Conservation (phyloP, 2,888 invertebrate species). For the Coleophora deauratella region DNA sequence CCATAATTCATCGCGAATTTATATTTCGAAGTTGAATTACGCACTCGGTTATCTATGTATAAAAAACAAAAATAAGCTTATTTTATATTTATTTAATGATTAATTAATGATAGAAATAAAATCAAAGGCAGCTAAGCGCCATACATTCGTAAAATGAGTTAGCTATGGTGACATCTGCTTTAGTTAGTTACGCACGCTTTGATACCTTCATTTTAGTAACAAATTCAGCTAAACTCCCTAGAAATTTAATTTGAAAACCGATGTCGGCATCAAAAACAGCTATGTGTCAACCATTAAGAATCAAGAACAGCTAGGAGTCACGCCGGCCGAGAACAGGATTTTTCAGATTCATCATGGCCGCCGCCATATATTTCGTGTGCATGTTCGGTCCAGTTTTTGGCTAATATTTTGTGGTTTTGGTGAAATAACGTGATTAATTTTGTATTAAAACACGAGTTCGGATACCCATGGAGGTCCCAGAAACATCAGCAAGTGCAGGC, state of each 20-base stretch:
- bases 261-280: slow-evolving; percentile 6
- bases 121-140: too few species aligned
- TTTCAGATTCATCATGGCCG: slow-evolving; percentile 7
- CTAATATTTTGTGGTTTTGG: slow-evolving; percentile 4
- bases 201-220: slow-evolving; percentile 3
- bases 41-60: too few species aligned
- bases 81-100: too few species aligned
- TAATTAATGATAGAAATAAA: too few species aligned
- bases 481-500: slow-evolving; percentile 12
- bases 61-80: too few species aligned
- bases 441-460: slow-evolving; percentile 3
- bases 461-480: slow-evolving; percentile 10
- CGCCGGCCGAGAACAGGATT: slow-evolving; percentile 9
- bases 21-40: too few species aligned
- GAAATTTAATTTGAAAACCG: slow-evolving; percentile 7
- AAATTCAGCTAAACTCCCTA: slow-evolving; percentile 1
- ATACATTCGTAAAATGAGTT: slow-evolving; percentile 6
- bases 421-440: slow-evolving; percentile 7
- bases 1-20: too few species aligned
- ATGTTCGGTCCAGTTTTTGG: slow-evolving; percentile 8
- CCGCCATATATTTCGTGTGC: slow-evolving; percentile 7
- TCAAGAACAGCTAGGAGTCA: slow-evolving; percentile 12
- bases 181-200: slow-evolving; percentile 2
- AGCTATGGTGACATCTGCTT: slow-evolving; percentile 8
- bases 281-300: slow-evolving; percentile 8